Conservation (phyloP, 92 coral and sea anemone species). For the Anthopleura xanthogrammica region DNA sequence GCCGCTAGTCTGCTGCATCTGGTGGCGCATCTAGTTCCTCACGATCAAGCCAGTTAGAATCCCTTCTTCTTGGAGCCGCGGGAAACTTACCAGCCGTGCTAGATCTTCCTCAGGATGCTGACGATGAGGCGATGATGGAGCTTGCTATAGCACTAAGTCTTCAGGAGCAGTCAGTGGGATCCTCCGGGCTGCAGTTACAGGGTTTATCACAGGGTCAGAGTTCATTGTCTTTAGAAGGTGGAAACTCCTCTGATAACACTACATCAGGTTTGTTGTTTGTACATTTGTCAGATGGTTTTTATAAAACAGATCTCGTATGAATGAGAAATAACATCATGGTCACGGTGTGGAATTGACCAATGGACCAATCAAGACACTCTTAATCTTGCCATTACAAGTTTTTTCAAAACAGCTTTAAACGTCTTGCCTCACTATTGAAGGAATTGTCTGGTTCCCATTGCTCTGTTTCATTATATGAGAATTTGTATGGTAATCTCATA, state of each 20-base stretch:
- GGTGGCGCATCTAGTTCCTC: constrained; percentile 48
- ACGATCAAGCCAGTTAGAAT: constrained; percentile 73
- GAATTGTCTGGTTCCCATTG: not conserved
- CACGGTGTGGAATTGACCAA: too few relatives aligned
- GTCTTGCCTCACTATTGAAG: not conserved
- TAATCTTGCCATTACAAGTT: too few relatives aligned
- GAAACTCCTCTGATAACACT: constrained; percentile 53
- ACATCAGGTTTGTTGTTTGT: constrained; percentile 46
- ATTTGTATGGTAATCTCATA: not conserved
- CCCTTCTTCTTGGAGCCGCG: constrained; percentile 81
- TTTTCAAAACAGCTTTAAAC: not conserved
- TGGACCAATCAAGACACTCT: too few relatives aligned
- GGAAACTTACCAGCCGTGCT: constrained; percentile 79
- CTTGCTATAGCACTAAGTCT: constrained; percentile 97
- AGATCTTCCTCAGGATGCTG: constrained; percentile 97
- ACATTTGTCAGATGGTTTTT: too few relatives aligned
- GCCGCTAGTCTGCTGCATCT: constrained; percentile 35
- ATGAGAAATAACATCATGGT: too few relatives aligned
- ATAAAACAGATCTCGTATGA: too few relatives aligned
- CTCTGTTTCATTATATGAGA: not conserved
- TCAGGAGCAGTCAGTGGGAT: constrained; percentile 83
- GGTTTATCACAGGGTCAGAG: constrained; percentile 50
- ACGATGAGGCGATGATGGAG: constrained; percentile 99
- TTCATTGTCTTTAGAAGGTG: constrained; percentile 48
- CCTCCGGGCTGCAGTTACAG: constrained; percentile 50